These are phyloP conservation scores for Corythornis madagascariensis DNA, from an alignment of 2,113 vertebrate genomes.

Conservation along the genomic window DNA sequence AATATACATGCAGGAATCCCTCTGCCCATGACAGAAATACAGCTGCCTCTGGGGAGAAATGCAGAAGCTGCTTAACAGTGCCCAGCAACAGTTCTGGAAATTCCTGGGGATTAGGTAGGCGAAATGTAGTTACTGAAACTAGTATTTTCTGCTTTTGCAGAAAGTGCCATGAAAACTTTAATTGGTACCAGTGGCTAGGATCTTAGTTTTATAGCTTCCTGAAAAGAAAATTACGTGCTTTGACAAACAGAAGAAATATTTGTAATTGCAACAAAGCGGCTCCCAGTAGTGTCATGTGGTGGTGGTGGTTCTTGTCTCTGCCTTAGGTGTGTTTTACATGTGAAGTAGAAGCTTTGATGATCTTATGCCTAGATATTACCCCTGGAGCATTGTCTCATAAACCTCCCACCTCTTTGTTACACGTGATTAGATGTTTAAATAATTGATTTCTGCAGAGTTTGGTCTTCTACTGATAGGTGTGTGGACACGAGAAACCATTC, in stretches of 20 bases:
- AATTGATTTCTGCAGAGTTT: slow-evolving; percentile 43
- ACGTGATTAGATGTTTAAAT: not conserved
- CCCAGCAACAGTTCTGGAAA: slow-evolving; percentile 70
- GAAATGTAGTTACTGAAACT: slow-evolving; percentile 61
- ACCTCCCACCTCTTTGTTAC: not conserved
- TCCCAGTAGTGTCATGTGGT: slow-evolving; percentile 41
- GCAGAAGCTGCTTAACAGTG: slow-evolving; percentile 70
- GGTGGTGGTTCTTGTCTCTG: slow-evolving; percentile 63
- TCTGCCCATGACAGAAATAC: slow-evolving; percentile 73
- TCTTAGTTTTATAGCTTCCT: slow-evolving; percentile 45
- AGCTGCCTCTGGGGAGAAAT: slow-evolving; percentile 70
- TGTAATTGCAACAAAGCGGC: slow-evolving; percentile 25
- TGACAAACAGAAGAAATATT: slow-evolving; percentile 4
- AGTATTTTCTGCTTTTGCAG: slow-evolving; percentile 69
- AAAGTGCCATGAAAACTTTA: slow-evolving; percentile 43
- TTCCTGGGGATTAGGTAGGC: slow-evolving; percentile 71
- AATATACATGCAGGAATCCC: slow-evolving; percentile 63
- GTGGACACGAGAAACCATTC: slow-evolving; percentile 89
- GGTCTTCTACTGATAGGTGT: slow-evolving; percentile 80
- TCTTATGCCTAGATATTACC: slow-evolving; percentile 34
- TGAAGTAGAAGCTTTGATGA: slow-evolving; percentile 60
- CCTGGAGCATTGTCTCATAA: slow-evolving; percentile 2
- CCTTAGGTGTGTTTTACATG: slow-evolving; percentile 43
- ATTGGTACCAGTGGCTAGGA: slow-evolving; percentile 40
- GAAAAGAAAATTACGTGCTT: slow-evolving; percentile 53